Evolutionary conservation across 2,888 invertebrate genomes (phyloP), one percentile per base, ranked within the genome.

Genomic region (Meghimatium bilineatum): DNA sequence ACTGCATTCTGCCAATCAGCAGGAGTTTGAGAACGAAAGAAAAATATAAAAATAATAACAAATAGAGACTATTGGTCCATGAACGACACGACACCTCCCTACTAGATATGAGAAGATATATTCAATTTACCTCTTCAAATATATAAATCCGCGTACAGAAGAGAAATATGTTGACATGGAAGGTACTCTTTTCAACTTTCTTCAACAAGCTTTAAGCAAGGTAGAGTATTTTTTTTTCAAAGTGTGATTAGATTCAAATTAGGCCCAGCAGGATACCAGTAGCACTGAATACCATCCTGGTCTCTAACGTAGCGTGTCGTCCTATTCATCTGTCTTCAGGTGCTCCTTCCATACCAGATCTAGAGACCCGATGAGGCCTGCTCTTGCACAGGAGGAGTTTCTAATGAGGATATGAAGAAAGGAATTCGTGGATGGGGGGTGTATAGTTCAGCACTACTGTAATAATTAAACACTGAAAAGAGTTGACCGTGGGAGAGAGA

Each of bases 181-280:
- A 63, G 26, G n/a, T 8, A 26, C n/a, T 36, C 36, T 36, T 26
- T 71, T 71, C 20, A 71, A 71, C 6, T 71, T 71, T 71, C 71
- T 71, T 26, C 5, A 71, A 29, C 38, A 20, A 38, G 71, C 36
- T 71, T n/a, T 71, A 49, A 52, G 74, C 20, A 52, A 6, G 17
- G 74, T 6, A 49, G 12, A 26, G 14, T 10, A 29, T 63, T n/a
- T 26, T 63, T 20, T 38, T 23, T 29, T 49, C 29, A 52, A 60
- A 60, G 12, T 36, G 77, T 77, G 77, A 77, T 77, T 77, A 77
- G 60, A 77, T 77, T 77, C 77, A 56, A 56, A 77, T 77, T 63
- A 77, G 77, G 36, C 77, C 36, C 77, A 77, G 77, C 77, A 44
- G 77, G 77, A 0, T 60, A 60, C 29, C 49, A 10, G 32, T 12